Evolutionary conservation across 2,113 vertebrate species (phyloP).

Genomic region (Pitta sordida): DNA sequence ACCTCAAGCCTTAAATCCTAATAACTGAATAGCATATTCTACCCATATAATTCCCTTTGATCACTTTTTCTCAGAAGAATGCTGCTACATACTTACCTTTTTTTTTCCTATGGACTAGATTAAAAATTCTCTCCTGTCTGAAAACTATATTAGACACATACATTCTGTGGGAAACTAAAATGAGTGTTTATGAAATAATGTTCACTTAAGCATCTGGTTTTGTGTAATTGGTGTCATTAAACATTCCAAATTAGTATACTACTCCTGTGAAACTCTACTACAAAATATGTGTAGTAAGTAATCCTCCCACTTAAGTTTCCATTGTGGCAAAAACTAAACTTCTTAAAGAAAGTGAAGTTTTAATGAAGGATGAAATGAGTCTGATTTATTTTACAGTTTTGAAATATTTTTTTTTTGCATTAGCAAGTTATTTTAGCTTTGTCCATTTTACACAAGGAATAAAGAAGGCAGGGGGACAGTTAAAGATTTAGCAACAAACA

Average conservation of each 20-base stretch:
- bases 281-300: not conserved
- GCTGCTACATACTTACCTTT: not conserved
- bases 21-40: not conserved
- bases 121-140: not conserved
- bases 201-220: constrained; percentile 11
- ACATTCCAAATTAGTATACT: not conserved
- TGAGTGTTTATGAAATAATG: not conserved
- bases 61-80: not conserved
- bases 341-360: not conserved
- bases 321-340: not conserved
- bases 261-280: not conserved
- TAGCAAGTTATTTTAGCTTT: not conserved
- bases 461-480: not conserved
- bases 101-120: not conserved
- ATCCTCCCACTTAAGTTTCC: not conserved
- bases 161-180: not conserved
- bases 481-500: not conserved
- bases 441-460: not conserved
- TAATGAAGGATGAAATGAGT: not conserved
- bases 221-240: not conserved
- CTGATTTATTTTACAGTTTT: not conserved
- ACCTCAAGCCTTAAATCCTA: not conserved
- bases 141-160: not conserved
- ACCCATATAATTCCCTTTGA: not conserved
- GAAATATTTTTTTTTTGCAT: not conserved